Conservation (phyloP, 2,113 vertebrate species). For the Excalfactoria chinensis region DNA sequence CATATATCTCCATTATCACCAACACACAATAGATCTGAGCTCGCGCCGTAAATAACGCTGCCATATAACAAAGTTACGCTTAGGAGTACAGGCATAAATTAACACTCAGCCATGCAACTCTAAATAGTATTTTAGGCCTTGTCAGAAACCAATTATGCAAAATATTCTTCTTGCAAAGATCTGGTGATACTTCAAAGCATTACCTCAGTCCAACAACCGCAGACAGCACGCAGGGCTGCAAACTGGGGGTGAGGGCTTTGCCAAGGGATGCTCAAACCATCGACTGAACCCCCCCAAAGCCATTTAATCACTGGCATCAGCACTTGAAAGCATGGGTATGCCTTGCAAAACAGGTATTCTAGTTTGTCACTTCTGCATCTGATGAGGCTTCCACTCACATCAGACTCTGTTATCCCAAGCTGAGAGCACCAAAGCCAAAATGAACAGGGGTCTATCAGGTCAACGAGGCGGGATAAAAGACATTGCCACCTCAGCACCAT, state of each 20-base stretch:
- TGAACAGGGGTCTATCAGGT: not conserved
- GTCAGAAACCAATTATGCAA: constrained; percentile 63
- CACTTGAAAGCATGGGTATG: accelerated
- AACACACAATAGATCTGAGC: constrained; percentile 8
- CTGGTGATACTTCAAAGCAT: not conserved
- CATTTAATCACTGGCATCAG: not conserved
- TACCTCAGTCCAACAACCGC: not conserved
- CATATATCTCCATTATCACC: constrained; percentile 53
- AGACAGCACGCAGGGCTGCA: not conserved
- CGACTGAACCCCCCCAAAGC: not conserved
- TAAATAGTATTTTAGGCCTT: constrained; percentile 48
- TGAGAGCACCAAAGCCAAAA: not conserved
- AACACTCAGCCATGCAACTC: not conserved
- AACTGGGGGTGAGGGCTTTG: not conserved
- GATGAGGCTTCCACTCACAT: not conserved
- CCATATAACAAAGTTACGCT: not conserved
- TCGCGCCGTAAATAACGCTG: not conserved
- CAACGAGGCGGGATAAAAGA: not conserved
- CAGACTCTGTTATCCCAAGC: accelerated
- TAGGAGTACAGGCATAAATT: constrained; percentile 52
- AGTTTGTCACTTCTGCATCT: not conserved
- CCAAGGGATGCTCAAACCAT: not conserved
- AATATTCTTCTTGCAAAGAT: not conserved
- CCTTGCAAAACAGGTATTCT: not conserved
- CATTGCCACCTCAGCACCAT: not conserved